Percentiles rank a stretch among this genome's conserved stretches.
phyloP scores from a whole-genome alignment of 2,888 invertebrate species.

The Myathropa florea region DNA sequence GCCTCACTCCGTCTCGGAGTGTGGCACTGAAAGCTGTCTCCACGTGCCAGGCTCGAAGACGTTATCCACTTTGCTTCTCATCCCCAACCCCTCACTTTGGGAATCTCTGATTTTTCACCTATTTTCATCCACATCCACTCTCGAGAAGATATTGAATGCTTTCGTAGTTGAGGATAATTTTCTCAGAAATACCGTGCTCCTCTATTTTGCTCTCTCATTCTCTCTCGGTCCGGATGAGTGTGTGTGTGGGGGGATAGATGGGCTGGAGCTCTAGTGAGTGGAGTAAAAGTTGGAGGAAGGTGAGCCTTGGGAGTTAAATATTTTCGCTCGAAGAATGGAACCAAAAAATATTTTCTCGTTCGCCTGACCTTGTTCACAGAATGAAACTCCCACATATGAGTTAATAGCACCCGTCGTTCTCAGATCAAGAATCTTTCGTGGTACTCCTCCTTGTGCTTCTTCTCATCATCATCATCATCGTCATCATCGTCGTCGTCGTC shows the following conservation, averaged over 20 bases:
- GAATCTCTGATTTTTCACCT: conserved; percentile 69
- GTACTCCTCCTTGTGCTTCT: background rate
- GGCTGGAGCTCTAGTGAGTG: background rate
- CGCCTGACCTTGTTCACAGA: conserved; percentile 61
- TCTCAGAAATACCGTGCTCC: conserved; percentile 45
- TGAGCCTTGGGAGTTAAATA: background rate
- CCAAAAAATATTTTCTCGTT: conserved; percentile 33
- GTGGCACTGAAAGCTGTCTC: conserved; percentile 59
- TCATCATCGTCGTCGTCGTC: background rate
- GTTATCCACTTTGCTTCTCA: background rate
- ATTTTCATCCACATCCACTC: conserved; percentile 51
- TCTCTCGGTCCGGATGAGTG: background rate
- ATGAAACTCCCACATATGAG: conserved; percentile 60
- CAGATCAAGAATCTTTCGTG: background rate
- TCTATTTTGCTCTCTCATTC: background rate
- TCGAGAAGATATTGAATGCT: conserved; percentile 50
- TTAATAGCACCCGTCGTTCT: conserved; percentile 49
- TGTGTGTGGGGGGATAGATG: background rate
- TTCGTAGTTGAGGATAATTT: conserved; percentile 47
- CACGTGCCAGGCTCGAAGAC: conserved; percentile 65
- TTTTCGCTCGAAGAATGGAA: conserved; percentile 56
- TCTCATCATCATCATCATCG: background rate
- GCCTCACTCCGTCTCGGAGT: background rate
- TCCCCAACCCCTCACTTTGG: conserved; percentile 24
- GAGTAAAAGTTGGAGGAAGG: background rate